These are phyloP conservation scores for Nipponacmea schrenckii DNA, from an alignment of 2,888 invertebrate species.

Conservation along the genomic window DNA sequence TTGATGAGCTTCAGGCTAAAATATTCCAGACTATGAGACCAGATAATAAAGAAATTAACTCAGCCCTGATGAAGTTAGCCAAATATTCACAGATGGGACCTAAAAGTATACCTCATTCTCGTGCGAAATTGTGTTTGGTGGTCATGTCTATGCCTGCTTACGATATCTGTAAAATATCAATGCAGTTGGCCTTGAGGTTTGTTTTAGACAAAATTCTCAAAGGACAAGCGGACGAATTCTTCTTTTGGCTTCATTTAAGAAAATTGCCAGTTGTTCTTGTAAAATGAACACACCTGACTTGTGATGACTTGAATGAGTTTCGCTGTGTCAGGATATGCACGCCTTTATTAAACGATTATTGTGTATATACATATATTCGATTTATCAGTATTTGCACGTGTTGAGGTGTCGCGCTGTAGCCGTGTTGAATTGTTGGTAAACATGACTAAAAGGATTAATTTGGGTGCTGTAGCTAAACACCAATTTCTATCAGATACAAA, in stretches of 20 bases:
- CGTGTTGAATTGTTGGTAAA: too few species aligned
- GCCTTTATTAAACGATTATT: too few species aligned
- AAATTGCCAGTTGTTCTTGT: constrained; percentile 41
- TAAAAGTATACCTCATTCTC: constrained; percentile 36
- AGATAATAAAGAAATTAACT: constrained; percentile 28
- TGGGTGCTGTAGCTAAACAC: too few species aligned
- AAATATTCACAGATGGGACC: constrained; percentile 41
- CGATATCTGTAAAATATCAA: constrained; percentile 43
- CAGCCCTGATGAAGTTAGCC: constrained; percentile 37
- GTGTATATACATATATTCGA: too few species aligned
- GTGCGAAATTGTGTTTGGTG: constrained; percentile 50
- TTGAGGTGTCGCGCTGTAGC: too few species aligned
- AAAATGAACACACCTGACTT: background rate
- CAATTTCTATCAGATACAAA: too few species aligned
- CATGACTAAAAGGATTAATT: too few species aligned
- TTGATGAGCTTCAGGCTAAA: constrained; percentile 39
- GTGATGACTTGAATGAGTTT: too few species aligned
- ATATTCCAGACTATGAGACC: constrained; percentile 23
- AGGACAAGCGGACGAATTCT: constrained; percentile 35
- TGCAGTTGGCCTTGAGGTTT: constrained; percentile 49
- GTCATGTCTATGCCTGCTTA: constrained; percentile 54
- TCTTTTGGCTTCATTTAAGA: constrained; percentile 44
- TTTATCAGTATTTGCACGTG: too few species aligned
- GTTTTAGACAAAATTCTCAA: constrained; percentile 44
- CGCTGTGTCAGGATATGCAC: too few species aligned